Base-by-base conservation (phyloP, 2,113 vertebrate genomes). In the Castor canadensis region DNA sequence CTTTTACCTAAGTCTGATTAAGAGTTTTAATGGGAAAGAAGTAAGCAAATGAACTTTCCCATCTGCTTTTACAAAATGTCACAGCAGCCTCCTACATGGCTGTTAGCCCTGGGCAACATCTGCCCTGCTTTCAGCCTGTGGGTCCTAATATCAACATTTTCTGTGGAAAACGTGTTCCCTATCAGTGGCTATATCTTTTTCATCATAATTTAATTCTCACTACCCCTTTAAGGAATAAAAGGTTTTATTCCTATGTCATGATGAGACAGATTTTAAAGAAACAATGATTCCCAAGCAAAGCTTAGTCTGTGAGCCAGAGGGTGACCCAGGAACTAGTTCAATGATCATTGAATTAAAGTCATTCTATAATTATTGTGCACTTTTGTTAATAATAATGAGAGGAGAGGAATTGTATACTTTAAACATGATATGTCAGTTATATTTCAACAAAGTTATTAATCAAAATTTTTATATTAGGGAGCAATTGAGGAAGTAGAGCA, bases 61-160 rank as follows among this genome's bases (percentile, higher is more conserved):
- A 93, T 69, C 88, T 96, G 40, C 69, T 81, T 43, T 85, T 89
- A 32, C 3, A 54, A 94, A 62, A 72, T 32, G 54, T 82, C n/a
- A 69, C 47, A 72, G 75, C 79, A 89, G n/a, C 4, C 35, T 86
- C 60, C 60, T 56, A 40, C 35, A 52, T 19, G 35, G 12, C 66
- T 17, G 40, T 20, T 9, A 72, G 24, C 69, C 49, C 19, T 6
- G 2, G 30, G 1, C 17, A 38, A 3, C 15, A 40, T 19, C 47
- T 58, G 9, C 22, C 4, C 1, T 16, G 16, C n/a, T 43, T 84
- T 24, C 16, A 58, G 32, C 32, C 19, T 26, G 1, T 3, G 3
- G 5, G 6, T 16, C 54, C 17, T 13, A 26, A 28, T 9, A 69
- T 2, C 4, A 28, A 52, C 22, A 22, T 24, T 71, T 30, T 7